Conservation (phyloP, 2,113 vertebrate genomes). For the Atractosteus spatula region DNA sequence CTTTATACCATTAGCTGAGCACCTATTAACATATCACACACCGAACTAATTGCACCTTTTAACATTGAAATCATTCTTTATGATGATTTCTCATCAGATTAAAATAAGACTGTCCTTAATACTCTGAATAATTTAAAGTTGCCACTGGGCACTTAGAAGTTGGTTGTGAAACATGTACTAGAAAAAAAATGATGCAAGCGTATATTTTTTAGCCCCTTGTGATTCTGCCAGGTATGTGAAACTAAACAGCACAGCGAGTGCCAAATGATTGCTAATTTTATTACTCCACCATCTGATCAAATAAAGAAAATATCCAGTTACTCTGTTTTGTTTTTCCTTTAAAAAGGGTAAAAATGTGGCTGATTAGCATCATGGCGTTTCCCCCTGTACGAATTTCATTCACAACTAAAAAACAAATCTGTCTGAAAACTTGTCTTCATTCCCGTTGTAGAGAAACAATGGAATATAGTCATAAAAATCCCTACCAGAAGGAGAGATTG, state of each 20-base stretch:
- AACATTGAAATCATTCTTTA: slow-evolving; percentile 17
- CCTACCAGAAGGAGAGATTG: no score
- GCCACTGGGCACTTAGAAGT: slow-evolving; percentile 19
- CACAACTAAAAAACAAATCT: no score
- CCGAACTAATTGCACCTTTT: slow-evolving; percentile 20
- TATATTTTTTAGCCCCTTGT: neutral
- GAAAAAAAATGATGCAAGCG: slow-evolving; percentile 7
- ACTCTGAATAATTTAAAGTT: slow-evolving; percentile 23
- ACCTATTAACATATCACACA: slow-evolving; percentile 3
- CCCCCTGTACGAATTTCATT: no score
- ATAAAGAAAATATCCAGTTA: no score
- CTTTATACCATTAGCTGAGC: neutral
- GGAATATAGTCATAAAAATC: no score
- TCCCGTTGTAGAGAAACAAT: no score
- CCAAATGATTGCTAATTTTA: no score
- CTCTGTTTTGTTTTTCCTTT: no score
- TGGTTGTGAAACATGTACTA: slow-evolving; percentile 9
- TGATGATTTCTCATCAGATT: slow-evolving; percentile 26
- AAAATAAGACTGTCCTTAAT: slow-evolving; percentile 20
- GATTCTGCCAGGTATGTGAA: neutral
- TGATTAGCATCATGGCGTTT: no score
- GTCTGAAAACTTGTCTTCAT: no score
- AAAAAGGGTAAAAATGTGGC: no score
- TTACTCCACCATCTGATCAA: no score
- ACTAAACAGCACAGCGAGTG: neutral